Percentiles rank a stretch among this genome's conserved stretches.
phyloP scores from a whole-genome alignment of 1,140 invertebrate genomes.

The Stratiolaelaps scimitus region DNA sequence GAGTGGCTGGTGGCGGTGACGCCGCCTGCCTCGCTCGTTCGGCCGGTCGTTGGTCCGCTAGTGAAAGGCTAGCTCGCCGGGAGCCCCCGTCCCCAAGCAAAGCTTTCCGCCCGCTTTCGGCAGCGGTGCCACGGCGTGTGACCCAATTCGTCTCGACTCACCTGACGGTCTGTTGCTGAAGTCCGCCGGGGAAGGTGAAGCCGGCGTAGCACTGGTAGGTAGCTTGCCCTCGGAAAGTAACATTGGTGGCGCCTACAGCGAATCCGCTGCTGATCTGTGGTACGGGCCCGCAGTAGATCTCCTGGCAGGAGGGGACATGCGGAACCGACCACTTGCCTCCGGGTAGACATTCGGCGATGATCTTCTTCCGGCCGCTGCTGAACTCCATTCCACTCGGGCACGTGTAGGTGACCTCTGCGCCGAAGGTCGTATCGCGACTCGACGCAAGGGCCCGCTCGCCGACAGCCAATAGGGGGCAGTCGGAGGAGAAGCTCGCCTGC shows the following conservation, averaged over 20 bases:
- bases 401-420: slow-evolving; percentile 71
- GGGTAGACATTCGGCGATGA: slow-evolving; percentile 68
- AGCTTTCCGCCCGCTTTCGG: no score
- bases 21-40: no score
- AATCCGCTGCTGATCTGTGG: slow-evolving; percentile 95
- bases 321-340: slow-evolving; percentile 84
- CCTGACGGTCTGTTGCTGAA: slow-evolving; percentile 73
- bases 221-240: slow-evolving; percentile 78
- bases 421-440: slow-evolving; percentile 78
- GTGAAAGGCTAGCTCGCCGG: no score
- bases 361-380: slow-evolving; percentile 65
- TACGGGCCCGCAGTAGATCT: slow-evolving; percentile 90
- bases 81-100: no score
- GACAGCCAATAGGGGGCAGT: slow-evolving; percentile 69
- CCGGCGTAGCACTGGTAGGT: slow-evolving; percentile 94
- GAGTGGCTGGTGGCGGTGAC: no score
- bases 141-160: slow-evolving; percentile 9
- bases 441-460: slow-evolving; percentile 75
- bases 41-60: no score
- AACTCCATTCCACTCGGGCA: slow-evolving; percentile 90
- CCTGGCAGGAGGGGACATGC: slow-evolving; percentile 88
- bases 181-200: slow-evolving; percentile 75
- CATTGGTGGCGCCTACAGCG: slow-evolving; percentile 83
- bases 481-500: slow-evolving; percentile 70
- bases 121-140: not conserved